Percentiles rank a stretch among this genome's conserved stretches.
Conservation (phyloP, 2,113 vertebrate species). For the Todiramphus chloris region DNA sequence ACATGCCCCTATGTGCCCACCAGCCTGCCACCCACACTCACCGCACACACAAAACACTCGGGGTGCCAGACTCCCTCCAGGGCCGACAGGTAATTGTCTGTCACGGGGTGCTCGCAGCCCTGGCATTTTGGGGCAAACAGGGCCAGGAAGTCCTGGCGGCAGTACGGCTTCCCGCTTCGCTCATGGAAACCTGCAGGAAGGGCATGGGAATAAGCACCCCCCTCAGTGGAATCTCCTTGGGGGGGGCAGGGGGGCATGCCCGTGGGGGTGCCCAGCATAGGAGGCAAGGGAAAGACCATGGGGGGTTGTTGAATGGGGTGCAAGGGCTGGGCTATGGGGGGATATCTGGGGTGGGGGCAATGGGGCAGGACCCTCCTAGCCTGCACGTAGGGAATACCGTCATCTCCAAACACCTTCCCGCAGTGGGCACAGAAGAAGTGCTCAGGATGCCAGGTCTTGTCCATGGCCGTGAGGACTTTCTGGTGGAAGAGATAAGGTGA, state of each 20-base stretch:
- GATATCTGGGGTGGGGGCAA: not conserved
- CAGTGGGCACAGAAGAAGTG: constrained; percentile 93
- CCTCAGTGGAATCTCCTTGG: no score
- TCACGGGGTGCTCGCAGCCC: constrained; percentile 83
- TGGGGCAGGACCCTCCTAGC: not conserved
- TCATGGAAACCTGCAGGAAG: constrained; percentile 80
- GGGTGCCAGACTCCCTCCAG: constrained; percentile 88
- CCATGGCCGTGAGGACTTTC: constrained; percentile 90
- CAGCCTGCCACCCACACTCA: constrained; percentile 68
- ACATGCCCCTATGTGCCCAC: fast-evolving
- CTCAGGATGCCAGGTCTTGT: constrained; percentile 92
- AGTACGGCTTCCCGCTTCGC: constrained; percentile 86
- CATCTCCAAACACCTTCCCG: constrained; percentile 81
- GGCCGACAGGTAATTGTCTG: constrained; percentile 86
- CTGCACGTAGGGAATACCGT: constrained; percentile 70
- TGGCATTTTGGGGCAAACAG: constrained; percentile 90
- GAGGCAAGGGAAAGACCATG: fast-evolving
- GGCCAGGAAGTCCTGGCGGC: constrained; percentile 84
- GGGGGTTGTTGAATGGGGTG: fast-evolving
- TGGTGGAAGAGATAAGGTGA: constrained; percentile 39
- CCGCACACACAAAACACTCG: constrained; percentile 90
- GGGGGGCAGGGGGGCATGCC: fast-evolving
- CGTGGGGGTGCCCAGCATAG: fast-evolving
- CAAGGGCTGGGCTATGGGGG: not conserved
- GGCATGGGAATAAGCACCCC: fast-evolving